Conservation (phyloP, 2,113 vertebrate genomes). For the Lonchura striata region DNA sequence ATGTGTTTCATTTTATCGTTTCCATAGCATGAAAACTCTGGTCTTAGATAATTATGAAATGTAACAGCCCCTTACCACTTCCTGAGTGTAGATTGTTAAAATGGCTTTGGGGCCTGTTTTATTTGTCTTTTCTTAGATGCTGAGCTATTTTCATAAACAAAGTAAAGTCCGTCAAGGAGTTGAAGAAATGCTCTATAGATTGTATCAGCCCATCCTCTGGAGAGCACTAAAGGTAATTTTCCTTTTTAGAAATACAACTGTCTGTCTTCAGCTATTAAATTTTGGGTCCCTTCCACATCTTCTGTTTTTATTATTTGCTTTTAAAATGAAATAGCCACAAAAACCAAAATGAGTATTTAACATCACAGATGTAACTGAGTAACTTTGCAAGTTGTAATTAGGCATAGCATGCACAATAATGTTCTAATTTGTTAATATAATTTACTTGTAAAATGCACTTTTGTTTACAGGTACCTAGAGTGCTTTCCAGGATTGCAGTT, state of each 20-base stretch:
- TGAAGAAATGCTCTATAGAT: conserved; percentile 87
- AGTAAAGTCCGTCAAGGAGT: conserved; percentile 81
- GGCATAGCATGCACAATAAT: not conserved
- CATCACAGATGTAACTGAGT: not conserved
- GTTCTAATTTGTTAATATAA: not conserved
- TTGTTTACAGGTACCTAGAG: not conserved
- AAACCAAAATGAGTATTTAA: not conserved
- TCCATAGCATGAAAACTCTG: not conserved
- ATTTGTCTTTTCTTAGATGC: conserved; percentile 71
- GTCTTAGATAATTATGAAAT: not conserved
- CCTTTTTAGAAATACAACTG: not conserved
- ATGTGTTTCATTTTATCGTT: not conserved
- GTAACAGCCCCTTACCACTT: not conserved
- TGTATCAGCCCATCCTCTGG: conserved; percentile 95
- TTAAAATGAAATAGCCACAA: not conserved
- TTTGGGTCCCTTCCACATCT: not conserved
- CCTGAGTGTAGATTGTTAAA: not conserved
- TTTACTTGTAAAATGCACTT: not conserved
- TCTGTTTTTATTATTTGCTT: not conserved
- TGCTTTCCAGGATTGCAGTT: not conserved
- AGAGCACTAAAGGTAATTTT: conserved; percentile 84
- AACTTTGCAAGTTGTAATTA: not conserved
- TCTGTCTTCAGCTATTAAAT: not conserved
- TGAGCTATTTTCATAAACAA: conserved; percentile 88
- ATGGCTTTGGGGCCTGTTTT: not conserved